These are phyloP conservation scores for Acrobasis repandana DNA, from an alignment of 2,888 invertebrate genomes.

Conservation along the genomic window DNA sequence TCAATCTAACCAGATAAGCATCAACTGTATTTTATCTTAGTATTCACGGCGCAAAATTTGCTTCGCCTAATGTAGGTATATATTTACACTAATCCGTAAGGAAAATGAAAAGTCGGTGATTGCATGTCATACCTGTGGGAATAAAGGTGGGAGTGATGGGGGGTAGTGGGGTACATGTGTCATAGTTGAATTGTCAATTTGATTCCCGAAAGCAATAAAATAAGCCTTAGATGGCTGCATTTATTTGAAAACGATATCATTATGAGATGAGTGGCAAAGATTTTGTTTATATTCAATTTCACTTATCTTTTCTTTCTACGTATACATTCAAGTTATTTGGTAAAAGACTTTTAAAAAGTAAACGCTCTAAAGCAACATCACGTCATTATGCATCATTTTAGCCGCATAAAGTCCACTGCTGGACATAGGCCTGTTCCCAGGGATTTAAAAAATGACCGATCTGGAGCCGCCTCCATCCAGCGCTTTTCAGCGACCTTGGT, in stretches of 20 bases:
- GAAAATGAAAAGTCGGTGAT: slow-evolving; percentile 73
- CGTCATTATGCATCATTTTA: too few species aligned
- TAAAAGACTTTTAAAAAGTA: too few species aligned
- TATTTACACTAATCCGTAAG: slow-evolving; percentile 28
- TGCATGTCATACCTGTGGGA: slow-evolving; percentile 78
- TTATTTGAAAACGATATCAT: slow-evolving; percentile 19
- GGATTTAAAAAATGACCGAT: too few species aligned
- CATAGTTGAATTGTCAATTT: slow-evolving; percentile 68
- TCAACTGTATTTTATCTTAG: too few species aligned
- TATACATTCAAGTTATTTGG: background rate
- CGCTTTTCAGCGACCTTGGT: too few species aligned
- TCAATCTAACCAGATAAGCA: too few species aligned
- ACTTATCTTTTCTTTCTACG: background rate
- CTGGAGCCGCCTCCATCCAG: too few species aligned
- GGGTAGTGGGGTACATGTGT: slow-evolving; percentile 56
- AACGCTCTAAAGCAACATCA: too few species aligned
- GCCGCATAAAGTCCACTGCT: too few species aligned
- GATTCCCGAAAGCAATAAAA: slow-evolving; percentile 48
- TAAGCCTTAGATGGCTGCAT: background rate
- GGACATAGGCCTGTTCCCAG: too few species aligned
- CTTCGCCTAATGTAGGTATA: slow-evolving; percentile 1
- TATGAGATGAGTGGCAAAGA: background rate
- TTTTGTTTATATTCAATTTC: slow-evolving; percentile 9
- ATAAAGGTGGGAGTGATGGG: slow-evolving; percentile 61
- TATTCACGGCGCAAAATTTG: too few species aligned